These are phyloP conservation scores for Orcinus orca DNA, from an alignment of 2,113 vertebrate genomes.

Conservation along the genomic window DNA sequence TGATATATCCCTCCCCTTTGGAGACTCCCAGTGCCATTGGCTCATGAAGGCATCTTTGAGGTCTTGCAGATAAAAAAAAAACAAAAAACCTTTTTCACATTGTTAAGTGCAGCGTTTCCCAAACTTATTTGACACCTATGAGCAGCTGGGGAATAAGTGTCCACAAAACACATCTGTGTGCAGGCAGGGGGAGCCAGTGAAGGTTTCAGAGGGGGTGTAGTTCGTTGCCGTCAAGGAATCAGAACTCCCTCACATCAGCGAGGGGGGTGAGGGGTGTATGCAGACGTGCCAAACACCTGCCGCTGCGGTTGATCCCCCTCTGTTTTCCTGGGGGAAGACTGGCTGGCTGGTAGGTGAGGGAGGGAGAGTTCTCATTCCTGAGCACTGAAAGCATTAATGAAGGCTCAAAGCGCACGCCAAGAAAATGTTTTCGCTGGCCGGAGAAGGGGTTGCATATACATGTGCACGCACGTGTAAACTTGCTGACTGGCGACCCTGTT, in stretches of 20 bases:
- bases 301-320: background rate
- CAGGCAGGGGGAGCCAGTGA: background rate
- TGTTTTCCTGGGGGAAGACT: conserved; percentile 24
- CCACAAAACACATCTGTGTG: background rate
- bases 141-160: background rate
- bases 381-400: conserved; percentile 44
- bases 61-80: background rate
- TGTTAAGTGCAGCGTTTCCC: background rate
- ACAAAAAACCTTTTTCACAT: background rate
- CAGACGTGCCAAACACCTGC: conserved; percentile 55
- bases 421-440: conserved; percentile 49
- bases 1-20: background rate
- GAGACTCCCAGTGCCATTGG: background rate
- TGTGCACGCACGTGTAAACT: background rate
- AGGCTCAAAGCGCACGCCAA: conserved; percentile 21
- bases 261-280: background rate
- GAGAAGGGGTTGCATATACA: background rate
- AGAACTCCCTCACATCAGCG: background rate
- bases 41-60: background rate
- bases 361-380: conserved; percentile 51
- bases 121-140: background rate
- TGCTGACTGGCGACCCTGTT: background rate
- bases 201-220: background rate
- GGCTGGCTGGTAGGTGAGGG: background rate
- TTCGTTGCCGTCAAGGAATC: background rate